These are phyloP conservation scores for Metaphire vulgaris DNA, from an alignment of 1,140 invertebrate species.

Conservation along the genomic window DNA sequence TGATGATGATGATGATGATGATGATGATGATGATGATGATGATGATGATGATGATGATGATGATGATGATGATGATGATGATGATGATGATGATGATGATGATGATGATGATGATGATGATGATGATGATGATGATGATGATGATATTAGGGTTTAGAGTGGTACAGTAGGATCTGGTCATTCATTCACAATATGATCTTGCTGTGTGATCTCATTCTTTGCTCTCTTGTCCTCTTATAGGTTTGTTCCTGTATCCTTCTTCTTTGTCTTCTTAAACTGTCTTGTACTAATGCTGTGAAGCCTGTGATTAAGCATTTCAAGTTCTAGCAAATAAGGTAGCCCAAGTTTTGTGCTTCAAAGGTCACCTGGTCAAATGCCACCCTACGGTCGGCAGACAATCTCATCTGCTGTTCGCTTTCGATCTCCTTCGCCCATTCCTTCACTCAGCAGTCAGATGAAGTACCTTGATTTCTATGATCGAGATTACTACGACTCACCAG, in stretches of 20 bases:
- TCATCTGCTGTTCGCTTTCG: not conserved
- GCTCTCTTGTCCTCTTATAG: not conserved
- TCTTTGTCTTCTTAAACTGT: no score
- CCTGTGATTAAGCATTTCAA: no score
- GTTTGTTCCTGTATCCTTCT: not conserved
- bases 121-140: conserved; percentile 2
- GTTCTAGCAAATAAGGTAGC: not conserved
- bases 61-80: not conserved
- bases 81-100: conserved; percentile 3
- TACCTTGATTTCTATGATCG: no score
- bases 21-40: conserved; percentile 3
- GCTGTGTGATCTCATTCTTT: not conserved
- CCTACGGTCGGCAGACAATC: not conserved
- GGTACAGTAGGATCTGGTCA: no score
- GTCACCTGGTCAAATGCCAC: not conserved
- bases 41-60: not conserved
- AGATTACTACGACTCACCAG: no score
- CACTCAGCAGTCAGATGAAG: no score
- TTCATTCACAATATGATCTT: no score
- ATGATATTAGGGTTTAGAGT: not conserved
- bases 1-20: conserved; percentile 2
- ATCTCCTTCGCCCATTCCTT: no score
- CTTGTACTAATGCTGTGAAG: no score
- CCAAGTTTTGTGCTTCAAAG: not conserved
- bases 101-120: conserved; percentile 1